phyloP scores from a whole-genome alignment of 2,888 invertebrate genomes.

The Eupelmus urozonus region DNA sequence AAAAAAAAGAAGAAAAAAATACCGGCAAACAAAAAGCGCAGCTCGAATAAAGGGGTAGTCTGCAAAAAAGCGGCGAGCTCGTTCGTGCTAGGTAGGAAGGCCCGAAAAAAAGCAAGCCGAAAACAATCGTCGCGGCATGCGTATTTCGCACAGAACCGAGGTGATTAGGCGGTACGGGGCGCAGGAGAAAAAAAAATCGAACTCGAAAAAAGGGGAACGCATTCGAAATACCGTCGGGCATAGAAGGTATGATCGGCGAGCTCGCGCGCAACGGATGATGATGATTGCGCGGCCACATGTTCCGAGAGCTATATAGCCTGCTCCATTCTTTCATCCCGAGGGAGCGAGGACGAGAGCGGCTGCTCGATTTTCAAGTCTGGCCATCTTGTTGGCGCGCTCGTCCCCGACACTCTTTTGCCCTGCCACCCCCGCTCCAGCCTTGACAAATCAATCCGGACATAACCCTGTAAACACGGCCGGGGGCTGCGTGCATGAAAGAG shows the following conservation, averaged over 20 bases:
- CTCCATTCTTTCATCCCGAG: background rate
- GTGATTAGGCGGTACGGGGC: constrained; percentile 34
- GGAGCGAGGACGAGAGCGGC: constrained; percentile 46
- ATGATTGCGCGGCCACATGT: constrained; percentile 74
- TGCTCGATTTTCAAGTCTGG: constrained; percentile 69
- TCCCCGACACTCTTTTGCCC: constrained; percentile 46
- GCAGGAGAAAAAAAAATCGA: constrained; percentile 17
- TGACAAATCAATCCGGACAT: constrained; percentile 76
- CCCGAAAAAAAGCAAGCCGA: constrained; percentile 34
- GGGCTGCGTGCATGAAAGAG: constrained; percentile 9
- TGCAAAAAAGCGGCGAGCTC: constrained; percentile 32
- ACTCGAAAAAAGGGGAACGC: constrained; percentile 5
- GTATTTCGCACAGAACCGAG: background rate
- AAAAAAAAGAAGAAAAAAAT: constrained; percentile 24
- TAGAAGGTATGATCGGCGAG: background rate
- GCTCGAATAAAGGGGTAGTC: constrained; percentile 24
- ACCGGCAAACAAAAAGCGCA: constrained; percentile 23
- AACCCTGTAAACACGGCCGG: constrained; percentile 72
- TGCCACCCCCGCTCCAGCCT: constrained; percentile 58
- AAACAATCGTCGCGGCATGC: constrained; percentile 36
- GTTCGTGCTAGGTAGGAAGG: constrained; percentile 36
- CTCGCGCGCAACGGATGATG: constrained; percentile 62
- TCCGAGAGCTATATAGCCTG: no score
- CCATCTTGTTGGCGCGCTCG: constrained; percentile 56
- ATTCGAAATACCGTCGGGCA: constrained; percentile 27